Evolutionary conservation across 2,888 invertebrate genomes (phyloP).

Genomic region (Pristionchus mayeri): DNA sequence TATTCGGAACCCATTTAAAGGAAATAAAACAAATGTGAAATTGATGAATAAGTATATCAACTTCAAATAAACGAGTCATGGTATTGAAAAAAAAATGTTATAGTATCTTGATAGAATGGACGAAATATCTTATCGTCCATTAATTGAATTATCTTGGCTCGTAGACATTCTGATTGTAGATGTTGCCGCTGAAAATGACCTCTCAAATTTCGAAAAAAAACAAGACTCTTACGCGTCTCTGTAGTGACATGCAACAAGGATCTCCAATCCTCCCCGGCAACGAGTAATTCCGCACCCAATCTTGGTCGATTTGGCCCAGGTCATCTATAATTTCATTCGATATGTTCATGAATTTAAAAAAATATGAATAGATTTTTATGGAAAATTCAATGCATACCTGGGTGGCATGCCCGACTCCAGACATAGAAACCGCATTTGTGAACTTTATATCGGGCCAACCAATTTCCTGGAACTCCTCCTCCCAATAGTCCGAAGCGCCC

Average conservation of each 20-base stretch:
- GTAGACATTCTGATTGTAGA: slow-evolving; percentile 49
- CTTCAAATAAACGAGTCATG: no score
- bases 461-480: not conserved
- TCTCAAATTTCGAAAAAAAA: not conserved
- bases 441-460: not conserved
- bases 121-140: no score
- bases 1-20: no score
- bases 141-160: no score
- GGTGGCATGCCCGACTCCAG: slow-evolving; percentile 55
- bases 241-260: slow-evolving; percentile 51
- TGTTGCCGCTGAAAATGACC: slow-evolving; percentile 50
- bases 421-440: slow-evolving; percentile 34
- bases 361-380: not conserved
- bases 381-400: not conserved
- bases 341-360: no score
- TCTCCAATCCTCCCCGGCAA: slow-evolving; percentile 37
- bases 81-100: no score
- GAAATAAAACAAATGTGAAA: no score
- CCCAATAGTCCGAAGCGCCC: not conserved
- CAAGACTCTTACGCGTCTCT: slow-evolving; percentile 36
- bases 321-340: no score
- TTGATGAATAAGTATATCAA: no score
- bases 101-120: no score
- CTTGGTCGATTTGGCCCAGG: slow-evolving; percentile 52
- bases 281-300: slow-evolving; percentile 52